These are phyloP conservation scores for Lochmaea crataegi DNA, from an alignment of 2,888 invertebrate species.

Conservation along the genomic window DNA sequence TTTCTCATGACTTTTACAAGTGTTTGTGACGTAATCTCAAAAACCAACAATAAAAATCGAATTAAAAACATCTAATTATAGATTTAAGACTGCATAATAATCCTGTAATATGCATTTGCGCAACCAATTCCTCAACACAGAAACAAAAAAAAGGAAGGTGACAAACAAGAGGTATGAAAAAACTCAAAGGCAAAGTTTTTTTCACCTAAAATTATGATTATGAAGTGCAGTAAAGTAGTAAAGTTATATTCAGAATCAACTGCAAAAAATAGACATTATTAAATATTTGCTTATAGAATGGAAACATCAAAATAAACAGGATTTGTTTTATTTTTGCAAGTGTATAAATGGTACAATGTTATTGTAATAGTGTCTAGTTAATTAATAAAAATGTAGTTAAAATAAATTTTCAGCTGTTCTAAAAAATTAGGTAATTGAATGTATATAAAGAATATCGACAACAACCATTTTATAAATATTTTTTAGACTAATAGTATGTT, in stretches of 20 bases:
- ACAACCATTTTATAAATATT: no score
- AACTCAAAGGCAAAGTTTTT: slow-evolving; percentile 30
- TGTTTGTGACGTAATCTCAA: not conserved
- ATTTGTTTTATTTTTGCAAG: not conserved
- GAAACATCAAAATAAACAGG: not conserved
- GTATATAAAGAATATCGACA: no score
- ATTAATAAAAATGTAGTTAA: not conserved
- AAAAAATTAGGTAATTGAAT: no score
- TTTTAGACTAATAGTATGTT: no score
- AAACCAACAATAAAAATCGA: not conserved
- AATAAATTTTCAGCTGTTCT: not conserved
- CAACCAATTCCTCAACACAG: slow-evolving; percentile 1
- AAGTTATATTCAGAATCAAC: slow-evolving; percentile 79
- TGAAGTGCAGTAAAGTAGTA: slow-evolving; percentile 78
- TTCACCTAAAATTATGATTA: slow-evolving; percentile 77
- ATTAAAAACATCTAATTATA: not conserved
- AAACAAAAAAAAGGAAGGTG: slow-evolving; percentile 22
- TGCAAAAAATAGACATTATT: slow-evolving; percentile 62
- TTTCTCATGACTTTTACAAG: not conserved
- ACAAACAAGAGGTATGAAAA: slow-evolving; percentile 36
- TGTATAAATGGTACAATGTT: not conserved
- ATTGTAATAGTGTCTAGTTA: not conserved
- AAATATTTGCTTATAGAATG: not conserved
- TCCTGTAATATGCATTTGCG: not conserved
- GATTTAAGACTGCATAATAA: not conserved